Evolutionary conservation across 2,888 invertebrate species (phyloP).

Genomic region (Ametastegia equiseti): DNA sequence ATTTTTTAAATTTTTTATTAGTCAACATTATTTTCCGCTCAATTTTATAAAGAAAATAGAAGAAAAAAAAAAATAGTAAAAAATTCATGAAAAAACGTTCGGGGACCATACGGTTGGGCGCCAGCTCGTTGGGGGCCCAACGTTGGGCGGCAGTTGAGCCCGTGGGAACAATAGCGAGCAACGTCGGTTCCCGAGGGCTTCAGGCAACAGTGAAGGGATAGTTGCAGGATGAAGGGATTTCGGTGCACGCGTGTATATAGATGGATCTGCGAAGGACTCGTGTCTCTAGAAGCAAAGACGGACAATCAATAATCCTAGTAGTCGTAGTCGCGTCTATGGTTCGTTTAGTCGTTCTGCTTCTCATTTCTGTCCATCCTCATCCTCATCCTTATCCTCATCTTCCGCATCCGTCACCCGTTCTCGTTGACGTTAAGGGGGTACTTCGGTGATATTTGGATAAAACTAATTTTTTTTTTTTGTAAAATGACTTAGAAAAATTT

Average conservation of each 20-base stretch:
- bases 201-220: neutral
- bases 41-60: neutral
- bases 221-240: neutral
- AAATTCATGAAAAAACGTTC: neutral
- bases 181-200: conserved; percentile 5
- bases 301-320: conserved; percentile 13
- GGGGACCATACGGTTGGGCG: neutral
- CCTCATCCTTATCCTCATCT: no score
- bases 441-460: no score
- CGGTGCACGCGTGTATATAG: no score
- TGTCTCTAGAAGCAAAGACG: neutral
- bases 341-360: neutral
- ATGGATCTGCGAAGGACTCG: neutral
- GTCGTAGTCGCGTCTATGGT: neutral
- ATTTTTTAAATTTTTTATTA: no score
- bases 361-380: no score
- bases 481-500: no score
- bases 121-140: no score
- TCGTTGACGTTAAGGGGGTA: neutral
- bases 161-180: conserved; percentile 19
- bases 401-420: neutral
- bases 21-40: neutral
- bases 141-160: no score
- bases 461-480: no score
- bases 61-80: neutral